Base-by-base conservation (phyloP, 2,888 invertebrate genomes). In the Protonemura montana region DNA sequence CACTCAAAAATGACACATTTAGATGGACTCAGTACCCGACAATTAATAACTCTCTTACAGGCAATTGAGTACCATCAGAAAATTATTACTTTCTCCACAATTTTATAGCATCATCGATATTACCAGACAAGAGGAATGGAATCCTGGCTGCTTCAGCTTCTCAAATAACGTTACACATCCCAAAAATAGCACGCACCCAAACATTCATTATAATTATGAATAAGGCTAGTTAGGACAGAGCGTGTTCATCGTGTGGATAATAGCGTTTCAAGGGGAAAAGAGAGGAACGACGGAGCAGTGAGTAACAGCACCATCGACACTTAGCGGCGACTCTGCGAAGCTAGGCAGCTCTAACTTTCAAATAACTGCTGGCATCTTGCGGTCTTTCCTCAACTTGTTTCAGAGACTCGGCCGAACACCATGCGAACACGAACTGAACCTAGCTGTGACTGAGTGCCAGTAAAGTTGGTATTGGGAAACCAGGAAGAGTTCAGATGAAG, bases 291-390 rank as follows among this genome's bases (percentile, higher is more conserved):
- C 7, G 59, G 3, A 1, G 59, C 2, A 59, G 59, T 41, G 13
- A 59, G 35, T 35, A 3, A 35, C 35, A 35, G 35, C 35, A 35
- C 6, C 16, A 59, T 21, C 21, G 21, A 13, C 59, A 7, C 16
- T 21, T 59, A 59, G 59, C 59, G 21, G 59, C 59, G 59, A 59
- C 59, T 21, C 59, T 13, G 59, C 59, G 59, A 21, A 10, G 1
- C 59, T 59, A 59, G 1, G 16, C 59, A 59, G 59, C 59, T 59
- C 16, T 21, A 59, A 59, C 59, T 59, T 59, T 59, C 59, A 59
- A 59, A 59, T 59, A 59, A 59, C 59, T 59, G 59, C 59, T 59
- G 59, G 59, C 59, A 59, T 59, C 59, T 59, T 59, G 59, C 59
- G 59, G 59, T 59, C 59, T 21, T 59, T 13, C 59, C 21, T 21